Conservation (phyloP, 2,888 invertebrate species). For the Chrysotoxum bicinctum region DNA sequence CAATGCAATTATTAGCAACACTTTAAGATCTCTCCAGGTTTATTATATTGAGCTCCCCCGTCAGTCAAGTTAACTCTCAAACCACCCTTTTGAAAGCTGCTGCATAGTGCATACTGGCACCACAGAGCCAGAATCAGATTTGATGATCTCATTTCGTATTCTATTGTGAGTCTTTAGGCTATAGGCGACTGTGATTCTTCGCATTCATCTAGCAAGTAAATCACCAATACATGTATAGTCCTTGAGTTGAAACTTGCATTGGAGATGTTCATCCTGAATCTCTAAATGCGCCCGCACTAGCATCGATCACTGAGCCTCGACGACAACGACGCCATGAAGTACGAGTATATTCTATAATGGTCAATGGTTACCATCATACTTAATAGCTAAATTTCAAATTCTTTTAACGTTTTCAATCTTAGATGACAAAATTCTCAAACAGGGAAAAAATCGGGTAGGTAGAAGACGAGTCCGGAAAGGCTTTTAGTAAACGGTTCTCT, state of each 20-base stretch:
- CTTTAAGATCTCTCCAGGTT: constrained; percentile 38
- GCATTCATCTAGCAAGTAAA: constrained; percentile 57
- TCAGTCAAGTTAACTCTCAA: constrained; percentile 22
- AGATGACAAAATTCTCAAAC: too few species aligned
- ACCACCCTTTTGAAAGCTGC: constrained; percentile 20
- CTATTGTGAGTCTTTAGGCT: constrained; percentile 48
- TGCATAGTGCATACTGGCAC: background rate
- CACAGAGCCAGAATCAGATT: constrained; percentile 34
- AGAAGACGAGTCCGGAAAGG: too few species aligned
- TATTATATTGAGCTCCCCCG: constrained; percentile 47
- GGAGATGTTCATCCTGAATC: constrained; percentile 63
- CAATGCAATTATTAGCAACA: constrained; percentile 69
- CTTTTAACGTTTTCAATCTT: background rate
- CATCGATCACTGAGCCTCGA: constrained; percentile 65
- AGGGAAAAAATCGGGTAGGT: too few species aligned
- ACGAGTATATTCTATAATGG: too few species aligned
- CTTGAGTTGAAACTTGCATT: constrained; percentile 9
- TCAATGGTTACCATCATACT: background rate
- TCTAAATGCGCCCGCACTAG: constrained; percentile 61
- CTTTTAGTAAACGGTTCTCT: too few species aligned
- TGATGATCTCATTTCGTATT: constrained; percentile 71
- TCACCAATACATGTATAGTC: constrained; percentile 38
- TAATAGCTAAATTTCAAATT: background rate
- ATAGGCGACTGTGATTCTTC: constrained; percentile 29
- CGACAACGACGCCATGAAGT: constrained; percentile 64